Base-by-base conservation (phyloP, 2,888 invertebrate genomes). In the Eristalinus sepulchralis region DNA sequence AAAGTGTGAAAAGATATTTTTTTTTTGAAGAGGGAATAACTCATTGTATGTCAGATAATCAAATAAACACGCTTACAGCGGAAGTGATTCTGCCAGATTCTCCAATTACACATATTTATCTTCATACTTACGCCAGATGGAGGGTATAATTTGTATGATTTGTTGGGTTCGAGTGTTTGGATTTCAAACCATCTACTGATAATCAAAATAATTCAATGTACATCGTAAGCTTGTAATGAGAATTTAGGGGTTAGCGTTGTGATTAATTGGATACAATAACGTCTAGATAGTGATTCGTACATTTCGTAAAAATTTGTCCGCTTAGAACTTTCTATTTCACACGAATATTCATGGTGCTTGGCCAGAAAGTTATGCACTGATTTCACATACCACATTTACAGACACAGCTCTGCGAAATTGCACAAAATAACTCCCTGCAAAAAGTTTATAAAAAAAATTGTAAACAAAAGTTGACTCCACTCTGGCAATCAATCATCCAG, bases 41-140 rank as follows among this genome's bases (percentile, higher is more conserved):
- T 27, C 36, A n/a, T 62, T 62, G 31, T n/a, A 17, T 47, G n/a
- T 34, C 34, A 62, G 13, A 0, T n/a, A 55, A 73, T 73, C 24
- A 64, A 64, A 36, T 64, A 20, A 57, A 47, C 27, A 17, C 47
- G 11, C 13, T 31, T 47, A 13, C 22, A 63, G 27, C 24, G 24
- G 34, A 64, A 73, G 36, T 31, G 36, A 17, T 17, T 64, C 63
- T 63, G 55, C 8, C 13, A 34, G 36, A 36, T 55, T 64, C 34
- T 27, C 27, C 63, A 63, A 34, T 73, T 60, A 34, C 6, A 47
- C 47, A 8, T 17, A 17, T 47, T n/a, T 47, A 17, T 17, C 17
- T 17, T n/a, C 47, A 47, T 5, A n/a, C n/a, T 47, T 66, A 10
- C 20, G 34, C 17, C 5, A 1, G 36, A 73, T 39, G 33, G 27